phyloP scores from a whole-genome alignment of 2,797 vertebrate genomes.

The Sebastes minor region DNA sequence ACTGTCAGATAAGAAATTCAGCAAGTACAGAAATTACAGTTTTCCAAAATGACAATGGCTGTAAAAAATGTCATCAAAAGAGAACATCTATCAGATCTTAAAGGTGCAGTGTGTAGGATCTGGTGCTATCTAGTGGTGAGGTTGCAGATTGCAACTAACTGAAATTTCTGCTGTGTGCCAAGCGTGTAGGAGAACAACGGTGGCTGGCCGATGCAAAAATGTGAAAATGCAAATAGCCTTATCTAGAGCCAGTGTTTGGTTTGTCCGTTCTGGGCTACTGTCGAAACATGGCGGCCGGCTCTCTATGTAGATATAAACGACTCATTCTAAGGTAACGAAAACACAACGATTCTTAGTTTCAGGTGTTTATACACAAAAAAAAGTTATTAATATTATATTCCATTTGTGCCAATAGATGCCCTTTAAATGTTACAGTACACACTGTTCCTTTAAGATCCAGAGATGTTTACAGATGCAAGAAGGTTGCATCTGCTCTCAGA shows the following conservation, averaged over 20 bases:
- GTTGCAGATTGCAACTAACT: not conserved
- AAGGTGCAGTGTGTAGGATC: not conserved
- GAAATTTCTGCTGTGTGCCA: too few species aligned
- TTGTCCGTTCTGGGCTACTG: not conserved
- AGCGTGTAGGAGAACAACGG: not conserved
- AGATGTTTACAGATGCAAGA: not conserved
- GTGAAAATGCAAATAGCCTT: not conserved
- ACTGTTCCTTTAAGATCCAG: not conserved
- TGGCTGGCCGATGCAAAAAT: not conserved
- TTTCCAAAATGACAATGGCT: not conserved
- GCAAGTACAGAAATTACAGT: not conserved
- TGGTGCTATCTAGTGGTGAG: not conserved
- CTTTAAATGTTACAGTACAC: not conserved
- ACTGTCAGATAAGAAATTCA: not conserved
- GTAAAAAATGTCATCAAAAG: not conserved
- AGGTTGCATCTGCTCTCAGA: slow-evolving; percentile 19
- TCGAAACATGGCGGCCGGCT: not conserved
- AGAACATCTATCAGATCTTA: not conserved
- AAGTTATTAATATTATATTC: not conserved
- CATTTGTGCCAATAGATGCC: not conserved
- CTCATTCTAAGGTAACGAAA: not conserved
- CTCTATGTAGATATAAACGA: not conserved
- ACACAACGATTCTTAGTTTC: not conserved
- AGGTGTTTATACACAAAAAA: not conserved
- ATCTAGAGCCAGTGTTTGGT: not conserved